Evolutionary conservation across 1,140 invertebrate species (phyloP), one percentile per base, ranked within the genome.

Genomic region (Saccostrea glomerata): DNA sequence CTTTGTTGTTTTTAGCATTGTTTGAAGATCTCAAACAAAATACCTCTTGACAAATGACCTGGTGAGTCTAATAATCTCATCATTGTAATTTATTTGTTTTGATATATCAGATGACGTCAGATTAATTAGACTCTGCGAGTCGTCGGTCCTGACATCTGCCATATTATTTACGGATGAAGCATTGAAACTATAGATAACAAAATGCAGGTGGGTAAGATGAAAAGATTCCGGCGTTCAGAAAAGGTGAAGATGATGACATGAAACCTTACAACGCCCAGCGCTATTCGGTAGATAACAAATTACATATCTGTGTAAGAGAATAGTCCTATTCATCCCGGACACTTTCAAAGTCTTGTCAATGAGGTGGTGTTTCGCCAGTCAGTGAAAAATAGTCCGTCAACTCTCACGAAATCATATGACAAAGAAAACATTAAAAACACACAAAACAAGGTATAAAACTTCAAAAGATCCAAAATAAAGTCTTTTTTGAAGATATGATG

Each of bases 181-280:
- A 84, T 55, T 54, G 54, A 56, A 84, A 84, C 82, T 84, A 84
- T 84, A 84, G 82, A 84, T 84, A 84, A 84, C 82, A 56, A 40
- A 84, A 54, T 84, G 54, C 82, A 84, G 82, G 82, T 84, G 82
- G 82, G 82, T 55, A 84, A 84, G 82, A 84, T 84, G 82, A 84
- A 84, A 84, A 54, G 82, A 84, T 84, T 84, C 82, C 82, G 82
- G 82, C 54, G 82, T 84, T 56, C 82, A 84, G 54, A n/a, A 84
- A 82, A 84, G 82, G 82, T 55, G 82, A 84, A 84, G 54, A 84
- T 84, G 82, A 54, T 56, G 82, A 84, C 82, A 84, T 84, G 40
- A 84, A 55, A 55, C 82, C 40, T 54, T 55, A 56, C 82, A 84
- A 84, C 82, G 82, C 82, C 82, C 82, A 55, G n/a, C 47, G 23